These are phyloP conservation scores for Bugulina stolonifera DNA, from an alignment of 2,888 invertebrate species.

Conservation along the genomic window DNA sequence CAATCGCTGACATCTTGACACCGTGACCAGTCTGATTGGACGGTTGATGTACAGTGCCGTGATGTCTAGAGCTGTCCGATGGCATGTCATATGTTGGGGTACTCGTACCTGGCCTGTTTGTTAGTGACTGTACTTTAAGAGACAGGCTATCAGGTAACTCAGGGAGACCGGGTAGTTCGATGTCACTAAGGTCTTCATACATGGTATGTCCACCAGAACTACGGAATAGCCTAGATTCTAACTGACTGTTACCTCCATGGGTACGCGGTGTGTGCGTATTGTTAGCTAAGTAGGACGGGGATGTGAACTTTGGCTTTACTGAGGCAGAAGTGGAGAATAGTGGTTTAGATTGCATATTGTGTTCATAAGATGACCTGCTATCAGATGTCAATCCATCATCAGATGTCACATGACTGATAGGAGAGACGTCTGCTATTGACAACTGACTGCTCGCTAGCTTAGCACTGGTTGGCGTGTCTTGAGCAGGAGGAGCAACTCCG, in stretches of 20 bases:
- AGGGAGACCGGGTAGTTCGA: not conserved
- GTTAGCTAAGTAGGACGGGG: too few species aligned
- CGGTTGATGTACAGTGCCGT: not conserved
- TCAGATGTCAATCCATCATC: not conserved
- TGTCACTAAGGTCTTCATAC: not conserved
- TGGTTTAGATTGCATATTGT: not conserved
- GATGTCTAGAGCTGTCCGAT: not conserved
- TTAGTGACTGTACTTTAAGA: not conserved
- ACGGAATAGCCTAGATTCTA: not conserved
- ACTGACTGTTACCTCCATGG: too few species aligned
- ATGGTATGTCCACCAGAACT: not conserved
- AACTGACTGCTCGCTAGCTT: not conserved
- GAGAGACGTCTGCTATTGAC: not conserved
- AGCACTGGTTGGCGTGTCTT: not conserved
- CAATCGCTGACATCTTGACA: constrained; percentile 5
- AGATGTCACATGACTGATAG: not conserved
- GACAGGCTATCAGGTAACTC: constrained; percentile 8
- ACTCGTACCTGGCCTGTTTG: constrained; percentile 3
- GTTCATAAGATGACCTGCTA: not conserved
- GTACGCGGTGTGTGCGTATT: too few species aligned
- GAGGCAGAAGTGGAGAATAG: not conserved
- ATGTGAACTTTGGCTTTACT: not conserved
- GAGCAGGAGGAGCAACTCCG: not conserved
- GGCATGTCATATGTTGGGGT: not conserved
- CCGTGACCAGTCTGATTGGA: not conserved